phyloP scores from a whole-genome alignment of 2,888 invertebrate species.

The Latrodectus hesperus region DNA sequence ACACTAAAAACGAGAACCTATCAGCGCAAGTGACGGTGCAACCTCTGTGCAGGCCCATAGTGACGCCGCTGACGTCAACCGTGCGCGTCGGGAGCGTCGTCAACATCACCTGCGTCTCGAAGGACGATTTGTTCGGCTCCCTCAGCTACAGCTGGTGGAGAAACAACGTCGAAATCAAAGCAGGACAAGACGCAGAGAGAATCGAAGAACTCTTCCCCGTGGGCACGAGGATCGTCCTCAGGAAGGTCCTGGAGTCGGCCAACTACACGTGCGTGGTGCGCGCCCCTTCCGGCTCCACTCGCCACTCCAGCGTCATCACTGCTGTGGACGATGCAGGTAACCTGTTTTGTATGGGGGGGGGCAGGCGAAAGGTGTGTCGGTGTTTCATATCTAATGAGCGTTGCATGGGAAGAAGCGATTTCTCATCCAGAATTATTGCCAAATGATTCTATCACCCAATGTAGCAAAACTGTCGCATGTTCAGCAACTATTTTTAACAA shows the following conservation, averaged over 20 bases:
- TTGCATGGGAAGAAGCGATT: neutral
- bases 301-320: conserved; percentile 6
- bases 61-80: conserved; percentile 7
- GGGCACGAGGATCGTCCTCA: conserved; percentile 8
- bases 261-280: conserved; percentile 30
- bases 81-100: neutral
- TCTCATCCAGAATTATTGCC: neutral
- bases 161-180: neutral
- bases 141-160: conserved; percentile 25
- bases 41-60: neutral
- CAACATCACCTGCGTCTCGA: conserved; percentile 30
- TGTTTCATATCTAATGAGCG: neutral
- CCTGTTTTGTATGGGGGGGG: too few species aligned
- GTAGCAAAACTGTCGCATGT: too few species aligned
- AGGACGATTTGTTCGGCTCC: neutral
- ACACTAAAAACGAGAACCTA: neutral
- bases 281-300: neutral
- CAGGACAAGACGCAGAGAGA: neutral
- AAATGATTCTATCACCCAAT: too few species aligned
- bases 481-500: too few species aligned
- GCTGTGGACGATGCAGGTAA: conserved; percentile 9
- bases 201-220: conserved; percentile 25
- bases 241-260: neutral
- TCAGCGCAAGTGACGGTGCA: neutral
- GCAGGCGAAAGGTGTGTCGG: neutral